phyloP scores from a whole-genome alignment of 2,113 vertebrate species.

The Chamaetylas fuelleborni region DNA sequence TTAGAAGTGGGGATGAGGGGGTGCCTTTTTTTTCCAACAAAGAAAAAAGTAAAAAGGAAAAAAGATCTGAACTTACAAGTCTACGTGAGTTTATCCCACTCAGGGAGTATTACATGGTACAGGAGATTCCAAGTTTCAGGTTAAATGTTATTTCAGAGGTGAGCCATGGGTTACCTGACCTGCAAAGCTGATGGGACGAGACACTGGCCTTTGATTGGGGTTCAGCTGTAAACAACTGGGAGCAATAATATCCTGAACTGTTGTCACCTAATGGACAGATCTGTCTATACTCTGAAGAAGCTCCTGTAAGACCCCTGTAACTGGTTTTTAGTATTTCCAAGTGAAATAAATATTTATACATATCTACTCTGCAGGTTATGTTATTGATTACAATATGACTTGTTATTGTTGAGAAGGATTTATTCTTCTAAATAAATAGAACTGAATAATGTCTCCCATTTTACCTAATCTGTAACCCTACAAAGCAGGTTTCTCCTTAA shows the following conservation, averaged over 20 bases:
- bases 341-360: not conserved
- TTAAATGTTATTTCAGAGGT: not conserved
- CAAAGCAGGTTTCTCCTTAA: not conserved
- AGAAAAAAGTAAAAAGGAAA: not conserved
- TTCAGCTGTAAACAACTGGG: not conserved
- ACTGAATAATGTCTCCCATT: not conserved
- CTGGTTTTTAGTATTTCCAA: not conserved
- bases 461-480: not conserved
- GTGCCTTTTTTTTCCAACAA: not conserved
- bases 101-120: not conserved
- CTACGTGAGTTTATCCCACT: not conserved
- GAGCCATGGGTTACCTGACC: not conserved
- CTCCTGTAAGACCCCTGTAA: not conserved
- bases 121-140: not conserved
- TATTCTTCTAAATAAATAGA: not conserved
- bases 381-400: not conserved
- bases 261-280: not conserved
- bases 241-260: not conserved
- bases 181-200: not conserved
- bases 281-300: not conserved
- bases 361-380: not conserved
- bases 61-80: not conserved
- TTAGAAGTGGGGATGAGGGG: not conserved
- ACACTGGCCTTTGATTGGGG: rapidly evolving
- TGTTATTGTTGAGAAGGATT: not conserved